A percentile compares a stretch with the other conserved stretches of the same genome.
Conservation (phyloP, 2,113 vertebrate genomes). For the Mus pahari region DNA sequence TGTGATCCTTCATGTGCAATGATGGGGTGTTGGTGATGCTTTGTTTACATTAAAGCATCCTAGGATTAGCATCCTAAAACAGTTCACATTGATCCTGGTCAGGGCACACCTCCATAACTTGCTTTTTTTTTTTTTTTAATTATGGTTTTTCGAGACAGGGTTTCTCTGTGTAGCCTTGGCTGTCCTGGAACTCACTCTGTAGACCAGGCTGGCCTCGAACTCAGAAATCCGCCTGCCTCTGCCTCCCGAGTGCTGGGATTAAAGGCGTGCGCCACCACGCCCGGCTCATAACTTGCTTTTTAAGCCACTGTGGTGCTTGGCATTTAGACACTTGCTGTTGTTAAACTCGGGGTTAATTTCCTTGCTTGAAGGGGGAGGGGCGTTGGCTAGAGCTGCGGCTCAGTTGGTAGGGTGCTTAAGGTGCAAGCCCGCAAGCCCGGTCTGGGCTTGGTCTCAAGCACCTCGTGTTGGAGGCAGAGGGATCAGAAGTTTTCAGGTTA, state of each 20-base stretch:
- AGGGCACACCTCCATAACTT: not conserved
- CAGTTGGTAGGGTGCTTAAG: too few relatives aligned
- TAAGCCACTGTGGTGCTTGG: not conserved
- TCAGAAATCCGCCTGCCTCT: too few relatives aligned
- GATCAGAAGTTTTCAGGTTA: not conserved
- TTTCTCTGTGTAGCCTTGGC: too few relatives aligned
- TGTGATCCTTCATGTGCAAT: not conserved
- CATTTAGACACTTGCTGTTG: not conserved
- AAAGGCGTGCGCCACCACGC: too few relatives aligned
- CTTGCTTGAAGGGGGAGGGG: not conserved
- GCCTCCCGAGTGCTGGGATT: too few relatives aligned
- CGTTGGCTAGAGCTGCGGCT: not conserved
- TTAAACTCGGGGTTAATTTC: not conserved
- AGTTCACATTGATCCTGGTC: not conserved
- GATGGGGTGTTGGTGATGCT: not conserved
- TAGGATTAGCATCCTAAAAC: not conserved
- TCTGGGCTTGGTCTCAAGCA: not conserved
- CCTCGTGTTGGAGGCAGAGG: not conserved
- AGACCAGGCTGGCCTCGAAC: too few relatives aligned
- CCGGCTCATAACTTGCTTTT: not conserved
- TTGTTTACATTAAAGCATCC: conserved; percentile 18
- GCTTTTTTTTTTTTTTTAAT: too few relatives aligned
- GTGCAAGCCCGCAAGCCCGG: not conserved
- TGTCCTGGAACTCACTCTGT: too few relatives aligned
- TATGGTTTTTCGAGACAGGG: too few relatives aligned